These are phyloP conservation scores for Amphimedon queenslandica DNA, from an alignment of 37 sponge, comb jelly and placozoan species.

Conservation along the genomic window DNA sequence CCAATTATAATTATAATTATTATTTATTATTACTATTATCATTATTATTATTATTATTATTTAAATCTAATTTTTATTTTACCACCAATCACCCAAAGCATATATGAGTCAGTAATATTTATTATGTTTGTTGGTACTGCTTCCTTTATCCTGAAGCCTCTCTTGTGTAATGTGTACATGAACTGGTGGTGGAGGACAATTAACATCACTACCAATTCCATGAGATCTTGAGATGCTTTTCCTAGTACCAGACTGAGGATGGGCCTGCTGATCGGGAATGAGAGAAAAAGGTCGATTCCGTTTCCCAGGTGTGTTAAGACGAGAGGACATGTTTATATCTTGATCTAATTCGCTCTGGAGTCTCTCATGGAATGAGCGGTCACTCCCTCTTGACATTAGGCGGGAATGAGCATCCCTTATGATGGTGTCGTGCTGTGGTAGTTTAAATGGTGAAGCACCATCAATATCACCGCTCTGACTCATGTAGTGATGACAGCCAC, in stretches of 20 bases:
- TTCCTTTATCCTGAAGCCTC: too few relatives aligned
- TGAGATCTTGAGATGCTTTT: too few relatives aligned
- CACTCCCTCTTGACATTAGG: slow-evolving; percentile 18
- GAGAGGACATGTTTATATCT: background rate
- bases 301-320: background rate
- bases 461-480: background rate
- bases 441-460: slow-evolving; percentile 10
- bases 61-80: too few relatives aligned
- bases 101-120: too few relatives aligned
- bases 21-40: too few relatives aligned
- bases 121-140: too few relatives aligned
- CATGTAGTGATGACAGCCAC: background rate
- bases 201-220: too few relatives aligned
- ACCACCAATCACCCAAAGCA: too few relatives aligned
- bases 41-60: too few relatives aligned
- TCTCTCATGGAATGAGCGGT: background rate
- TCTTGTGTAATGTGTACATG: slow-evolving; percentile 2
- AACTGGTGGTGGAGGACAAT: slow-evolving; percentile 21
- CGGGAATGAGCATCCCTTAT: slow-evolving; percentile 33
- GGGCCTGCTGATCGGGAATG: background rate
- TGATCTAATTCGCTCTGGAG: background rate
- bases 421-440: slow-evolving; percentile 56
- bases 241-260: background rate
- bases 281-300: background rate
- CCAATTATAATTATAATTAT: too few relatives aligned